Evolutionary conservation across 2,888 invertebrate genomes (phyloP).

Genomic region (Vandiemenella viatica): DNA sequence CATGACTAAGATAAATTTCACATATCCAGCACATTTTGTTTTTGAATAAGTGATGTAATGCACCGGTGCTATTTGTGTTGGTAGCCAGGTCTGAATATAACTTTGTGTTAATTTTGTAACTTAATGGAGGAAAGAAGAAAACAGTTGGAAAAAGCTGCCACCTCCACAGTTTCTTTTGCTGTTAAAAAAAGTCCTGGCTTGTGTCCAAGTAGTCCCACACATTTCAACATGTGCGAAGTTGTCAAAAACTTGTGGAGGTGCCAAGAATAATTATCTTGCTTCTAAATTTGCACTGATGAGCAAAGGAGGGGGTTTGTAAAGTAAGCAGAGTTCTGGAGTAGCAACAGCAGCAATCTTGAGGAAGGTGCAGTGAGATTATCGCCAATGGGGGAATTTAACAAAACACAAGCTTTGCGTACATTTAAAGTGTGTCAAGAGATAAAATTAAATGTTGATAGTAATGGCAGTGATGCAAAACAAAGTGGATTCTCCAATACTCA

Average conservation of each 20-base stretch:
- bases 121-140: no score
- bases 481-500: no score
- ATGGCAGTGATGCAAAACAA: no score
- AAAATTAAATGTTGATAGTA: constrained; percentile 22
- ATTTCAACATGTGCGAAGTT: constrained; percentile 13
- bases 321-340: not conserved
- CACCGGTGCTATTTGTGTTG: no score
- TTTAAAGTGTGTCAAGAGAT: constrained; percentile 29
- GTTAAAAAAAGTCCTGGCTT: not conserved
- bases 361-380: no score
- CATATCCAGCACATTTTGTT: no score
- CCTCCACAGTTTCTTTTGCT: not conserved
- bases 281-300: constrained; percentile 15
- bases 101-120: no score
- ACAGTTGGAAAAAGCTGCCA: not conserved
- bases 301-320: not conserved
- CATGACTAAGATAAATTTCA: no score
- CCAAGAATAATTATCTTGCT: constrained; percentile 17
- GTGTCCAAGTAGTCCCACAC: constrained; percentile 2
- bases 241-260: constrained; percentile 13
- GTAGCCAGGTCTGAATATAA: no score
- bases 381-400: constrained; percentile 16
- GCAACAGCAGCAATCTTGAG: no score
- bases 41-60: no score
- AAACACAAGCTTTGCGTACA: constrained; percentile 15